These are phyloP conservation scores for Tenualosa ilisha DNA, from an alignment of 2,797 vertebrate genomes.

Conservation along the genomic window DNA sequence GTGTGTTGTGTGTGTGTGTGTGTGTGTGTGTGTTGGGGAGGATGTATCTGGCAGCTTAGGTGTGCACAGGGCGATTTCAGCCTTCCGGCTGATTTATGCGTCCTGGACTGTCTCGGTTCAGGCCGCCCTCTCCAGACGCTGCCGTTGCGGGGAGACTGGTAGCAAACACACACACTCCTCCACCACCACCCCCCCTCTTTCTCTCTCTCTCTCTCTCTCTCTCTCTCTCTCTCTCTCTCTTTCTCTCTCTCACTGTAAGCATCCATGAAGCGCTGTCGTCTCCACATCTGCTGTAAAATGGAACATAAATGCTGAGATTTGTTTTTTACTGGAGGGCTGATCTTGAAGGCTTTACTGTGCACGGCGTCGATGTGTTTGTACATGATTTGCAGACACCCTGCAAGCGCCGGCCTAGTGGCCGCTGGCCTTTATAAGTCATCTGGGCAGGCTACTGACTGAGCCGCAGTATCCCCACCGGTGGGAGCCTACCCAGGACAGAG, in stretches of 20 bases:
- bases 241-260: neutral
- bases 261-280: neutral
- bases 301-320: slow-evolving; percentile 10
- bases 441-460: slow-evolving; percentile 54
- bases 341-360: slow-evolving; percentile 31
- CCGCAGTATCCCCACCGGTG: slow-evolving; percentile 38
- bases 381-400: slow-evolving; percentile 45
- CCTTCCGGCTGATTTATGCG: neutral
- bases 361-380: slow-evolving; percentile 44
- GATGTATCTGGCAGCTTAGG: too few species aligned
- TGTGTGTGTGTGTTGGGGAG: neutral
- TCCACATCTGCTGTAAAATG: slow-evolving; percentile 10
- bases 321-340: slow-evolving; percentile 46
- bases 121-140: slow-evolving; percentile 35
- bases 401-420: neutral
- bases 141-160: slow-evolving; percentile 39
- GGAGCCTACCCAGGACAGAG: neutral
- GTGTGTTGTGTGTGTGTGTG: slow-evolving; percentile 26
- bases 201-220: neutral
- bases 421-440: slow-evolving; percentile 48
- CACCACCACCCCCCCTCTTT: neutral
- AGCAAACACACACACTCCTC: slow-evolving; percentile 30
- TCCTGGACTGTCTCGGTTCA: neutral
- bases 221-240: neutral
- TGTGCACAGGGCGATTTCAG: too few species aligned